Conservation (phyloP, 2,113 vertebrate genomes). For the Actinemys pallida region DNA sequence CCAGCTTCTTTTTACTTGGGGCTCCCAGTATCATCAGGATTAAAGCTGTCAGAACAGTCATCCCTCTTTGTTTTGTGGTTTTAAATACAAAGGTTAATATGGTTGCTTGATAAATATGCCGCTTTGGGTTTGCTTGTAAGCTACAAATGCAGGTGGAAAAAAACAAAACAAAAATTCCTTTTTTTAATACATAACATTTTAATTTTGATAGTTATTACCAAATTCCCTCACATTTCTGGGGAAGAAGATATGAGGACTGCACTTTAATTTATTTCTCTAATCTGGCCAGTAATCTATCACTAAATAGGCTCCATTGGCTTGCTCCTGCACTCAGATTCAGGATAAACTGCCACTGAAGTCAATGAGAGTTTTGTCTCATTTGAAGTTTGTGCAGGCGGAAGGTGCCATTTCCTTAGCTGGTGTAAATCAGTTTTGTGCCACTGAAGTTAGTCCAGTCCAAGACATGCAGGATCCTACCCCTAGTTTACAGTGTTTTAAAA, state of each 20-base stretch:
- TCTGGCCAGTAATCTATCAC: conserved; percentile 25
- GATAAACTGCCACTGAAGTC: conserved; percentile 43
- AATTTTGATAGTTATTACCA: conserved; percentile 46
- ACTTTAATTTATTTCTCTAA: conserved; percentile 50
- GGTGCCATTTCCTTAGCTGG: conserved; percentile 54
- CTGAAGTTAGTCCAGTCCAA: conserved; percentile 41
- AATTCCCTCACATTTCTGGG: neutral
- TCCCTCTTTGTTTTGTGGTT: conserved; percentile 71
- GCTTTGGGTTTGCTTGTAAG: conserved; percentile 43
- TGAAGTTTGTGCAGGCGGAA: conserved; percentile 11
- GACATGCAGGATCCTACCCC: conserved; percentile 1
- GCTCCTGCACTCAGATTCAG: neutral
- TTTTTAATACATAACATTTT: conserved; percentile 41
- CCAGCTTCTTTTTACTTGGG: conserved; percentile 71
- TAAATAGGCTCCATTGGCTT: neutral
- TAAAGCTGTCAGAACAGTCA: conserved; percentile 67
- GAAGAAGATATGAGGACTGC: conserved; percentile 37
- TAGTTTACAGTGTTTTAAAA: conserved; percentile 1
- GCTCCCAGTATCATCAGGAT: conserved; percentile 62
- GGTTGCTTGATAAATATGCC: conserved; percentile 51
- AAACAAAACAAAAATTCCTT: conserved; percentile 13
- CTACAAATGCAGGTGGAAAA: conserved; percentile 44
- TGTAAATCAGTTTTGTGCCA: conserved; percentile 36
- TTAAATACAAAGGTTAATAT: conserved; percentile 61
- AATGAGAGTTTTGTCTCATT: conserved; percentile 55